A percentile compares a stretch with the other conserved stretches of the same genome.
phyloP scores from a whole-genome alignment of 2,113 vertebrate species.

The Otocyon megalotis region DNA sequence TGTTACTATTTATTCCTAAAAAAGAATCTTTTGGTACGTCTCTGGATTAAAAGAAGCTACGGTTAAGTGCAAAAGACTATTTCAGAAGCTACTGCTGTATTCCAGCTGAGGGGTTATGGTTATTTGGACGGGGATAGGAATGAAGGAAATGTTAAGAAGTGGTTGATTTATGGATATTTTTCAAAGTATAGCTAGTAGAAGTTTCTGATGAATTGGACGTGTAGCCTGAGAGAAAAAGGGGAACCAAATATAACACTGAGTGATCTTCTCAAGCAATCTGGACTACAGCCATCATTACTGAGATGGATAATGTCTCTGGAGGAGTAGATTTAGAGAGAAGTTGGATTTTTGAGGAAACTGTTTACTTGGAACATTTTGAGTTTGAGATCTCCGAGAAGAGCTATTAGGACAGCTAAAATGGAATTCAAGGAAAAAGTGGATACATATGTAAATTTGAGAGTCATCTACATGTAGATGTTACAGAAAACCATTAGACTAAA shows the following conservation, averaged over 20 bases:
- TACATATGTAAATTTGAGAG: background rate
- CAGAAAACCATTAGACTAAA: background rate
- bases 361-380: background rate
- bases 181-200: background rate
- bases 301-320: background rate
- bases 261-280: background rate
- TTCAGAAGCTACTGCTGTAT: background rate
- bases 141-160: background rate
- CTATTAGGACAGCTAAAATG: background rate
- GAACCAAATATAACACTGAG: background rate
- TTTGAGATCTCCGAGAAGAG: background rate
- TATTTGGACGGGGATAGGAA: background rate
- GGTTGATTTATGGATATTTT: background rate
- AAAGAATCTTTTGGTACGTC: background rate
- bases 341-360: background rate
- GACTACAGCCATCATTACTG: background rate
- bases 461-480: background rate
- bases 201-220: background rate
- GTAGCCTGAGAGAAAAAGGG: background rate
- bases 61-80: background rate
- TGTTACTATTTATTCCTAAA: background rate
- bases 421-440: too few species aligned
- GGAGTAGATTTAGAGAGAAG: background rate
- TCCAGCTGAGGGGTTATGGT: background rate
- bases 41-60: background rate